Conservation (phyloP, 2,797 vertebrate genomes). For the Zalophus californianus region DNA sequence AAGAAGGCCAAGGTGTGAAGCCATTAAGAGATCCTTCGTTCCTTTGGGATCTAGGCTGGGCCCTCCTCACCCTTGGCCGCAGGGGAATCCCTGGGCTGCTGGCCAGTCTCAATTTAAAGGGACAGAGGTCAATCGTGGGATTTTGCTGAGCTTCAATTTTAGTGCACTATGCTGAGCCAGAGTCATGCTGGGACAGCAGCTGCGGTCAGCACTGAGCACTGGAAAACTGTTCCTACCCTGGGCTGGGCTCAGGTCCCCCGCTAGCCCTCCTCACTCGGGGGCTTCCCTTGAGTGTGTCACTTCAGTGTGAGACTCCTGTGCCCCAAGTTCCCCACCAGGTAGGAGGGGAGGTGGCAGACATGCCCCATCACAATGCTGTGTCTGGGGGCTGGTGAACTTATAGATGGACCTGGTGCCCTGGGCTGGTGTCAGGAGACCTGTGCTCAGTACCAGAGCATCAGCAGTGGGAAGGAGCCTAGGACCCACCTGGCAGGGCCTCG, state of each 20-base stretch:
- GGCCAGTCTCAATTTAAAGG: conserved; percentile 12
- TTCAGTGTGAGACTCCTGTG: background rate
- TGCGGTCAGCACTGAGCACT: background rate
- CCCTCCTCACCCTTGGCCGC: background rate
- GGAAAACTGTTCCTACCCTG: too few relatives aligned
- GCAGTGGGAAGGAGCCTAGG: background rate
- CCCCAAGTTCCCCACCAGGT: background rate
- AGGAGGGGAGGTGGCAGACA: background rate
- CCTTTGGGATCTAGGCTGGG: background rate
- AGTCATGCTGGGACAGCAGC: background rate
- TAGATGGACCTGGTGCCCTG: too few relatives aligned
- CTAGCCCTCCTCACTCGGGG: background rate
- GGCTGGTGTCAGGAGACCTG: background rate
- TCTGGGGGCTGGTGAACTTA: background rate
- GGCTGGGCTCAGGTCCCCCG: background rate
- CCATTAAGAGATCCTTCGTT: background rate
- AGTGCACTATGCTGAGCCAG: background rate
- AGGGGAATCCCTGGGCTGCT: background rate
- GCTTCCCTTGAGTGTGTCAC: background rate
- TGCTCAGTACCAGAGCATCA: background rate
- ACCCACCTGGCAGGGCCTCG: background rate
- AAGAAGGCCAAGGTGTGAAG: background rate
- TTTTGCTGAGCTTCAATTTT: background rate
- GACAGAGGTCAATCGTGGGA: background rate
- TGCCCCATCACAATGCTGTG: background rate